Percentiles rank a stretch among this genome's conserved stretches.
Evolutionary conservation across 64 coral and sea anemone genomes (phyloP).

Genomic region (Actinia equina): DNA sequence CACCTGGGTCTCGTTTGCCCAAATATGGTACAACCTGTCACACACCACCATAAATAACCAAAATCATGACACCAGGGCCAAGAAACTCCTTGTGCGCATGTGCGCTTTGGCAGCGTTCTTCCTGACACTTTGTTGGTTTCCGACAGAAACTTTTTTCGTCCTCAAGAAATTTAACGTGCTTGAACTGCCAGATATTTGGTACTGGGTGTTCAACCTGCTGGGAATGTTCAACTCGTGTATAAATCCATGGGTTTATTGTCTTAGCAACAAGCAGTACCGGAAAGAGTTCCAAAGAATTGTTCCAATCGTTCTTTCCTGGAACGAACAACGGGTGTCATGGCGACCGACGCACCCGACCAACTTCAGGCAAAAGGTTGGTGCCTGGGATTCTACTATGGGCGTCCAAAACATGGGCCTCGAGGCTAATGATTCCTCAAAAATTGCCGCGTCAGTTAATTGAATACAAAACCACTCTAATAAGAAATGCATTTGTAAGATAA

Average conservation of each 20-base stretch:
- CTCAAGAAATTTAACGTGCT: slow-evolving; percentile 28
- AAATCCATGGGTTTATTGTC: slow-evolving; percentile 40
- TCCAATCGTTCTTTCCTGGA: background rate
- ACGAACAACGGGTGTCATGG: slow-evolving; percentile 7
- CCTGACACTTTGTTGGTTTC: slow-evolving; percentile 58
- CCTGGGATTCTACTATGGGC: background rate
- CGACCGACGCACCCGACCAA: background rate
- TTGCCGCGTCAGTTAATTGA: background rate
- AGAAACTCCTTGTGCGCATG: slow-evolving; percentile 55
- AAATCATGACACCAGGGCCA: slow-evolving; percentile 7
- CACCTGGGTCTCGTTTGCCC: slow-evolving; percentile 38
- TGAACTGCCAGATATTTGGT: background rate
- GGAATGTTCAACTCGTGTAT: slow-evolving; percentile 45
- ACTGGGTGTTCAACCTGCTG: background rate
- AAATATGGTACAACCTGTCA: slow-evolving; percentile 38
- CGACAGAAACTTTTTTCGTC: slow-evolving; percentile 37
- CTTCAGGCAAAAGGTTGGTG: background rate
- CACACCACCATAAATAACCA: background rate
- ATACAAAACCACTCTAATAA: background rate
- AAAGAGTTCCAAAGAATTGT: background rate
- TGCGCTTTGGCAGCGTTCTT: slow-evolving; percentile 40
- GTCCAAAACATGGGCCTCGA: background rate
- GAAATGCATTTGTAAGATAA: too few relatives aligned
- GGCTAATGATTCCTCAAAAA: background rate
- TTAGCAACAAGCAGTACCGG: slow-evolving; percentile 31